Evolutionary conservation across 92 coral and sea anemone species (phyloP), one percentile per base, ranked within the genome.

Genomic region (Blastomussa wellsi): DNA sequence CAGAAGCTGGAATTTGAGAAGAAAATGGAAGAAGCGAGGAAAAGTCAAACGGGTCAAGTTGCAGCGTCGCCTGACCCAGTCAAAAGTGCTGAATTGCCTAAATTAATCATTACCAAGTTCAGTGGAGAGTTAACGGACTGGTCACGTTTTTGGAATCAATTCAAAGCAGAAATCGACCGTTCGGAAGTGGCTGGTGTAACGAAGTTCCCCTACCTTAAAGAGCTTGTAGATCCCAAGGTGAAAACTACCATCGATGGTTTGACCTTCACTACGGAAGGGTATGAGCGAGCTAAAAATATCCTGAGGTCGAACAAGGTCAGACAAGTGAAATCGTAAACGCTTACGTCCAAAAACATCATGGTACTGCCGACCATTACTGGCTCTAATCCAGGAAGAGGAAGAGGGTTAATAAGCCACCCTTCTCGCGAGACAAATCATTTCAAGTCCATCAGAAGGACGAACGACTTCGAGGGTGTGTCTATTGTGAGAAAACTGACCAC

Each of bases 201-300:
- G 8, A 86, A 86, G 72, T 86, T 79, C 75, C 36, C 89, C 2
- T 86, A 86, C 31, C 72, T 86, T 38, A 65, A 74, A 35, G 89
- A 86, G 55, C 67, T 86, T 38, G 52, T 86, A 0, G 55, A 65
- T 32, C 77, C 35, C 38, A 86, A 79, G 72, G 80, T 86, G 13
- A 68, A 60, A 76, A 72, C 48, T 8, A 9, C 31, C 60, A 74
- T 84, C 19, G 79, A 86, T 35, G 74, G 70, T 11, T 33, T 79
- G 53, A 85, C 89, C 32, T 86, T 77, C 44, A 86, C 52, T 0
- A 16, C 85, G 20, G 84, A 84, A 79, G 82, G 79, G 0, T 86
- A 86, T 39, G 66, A 80, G 31, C 52, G 75, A 11, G 90, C 90
- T 13, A 80, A 87, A 53, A 66, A 77, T 13, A 87, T 80, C 14